Base-by-base conservation (phyloP, 1,140 invertebrate genomes). In the Drosophila quadrilineata region DNA sequence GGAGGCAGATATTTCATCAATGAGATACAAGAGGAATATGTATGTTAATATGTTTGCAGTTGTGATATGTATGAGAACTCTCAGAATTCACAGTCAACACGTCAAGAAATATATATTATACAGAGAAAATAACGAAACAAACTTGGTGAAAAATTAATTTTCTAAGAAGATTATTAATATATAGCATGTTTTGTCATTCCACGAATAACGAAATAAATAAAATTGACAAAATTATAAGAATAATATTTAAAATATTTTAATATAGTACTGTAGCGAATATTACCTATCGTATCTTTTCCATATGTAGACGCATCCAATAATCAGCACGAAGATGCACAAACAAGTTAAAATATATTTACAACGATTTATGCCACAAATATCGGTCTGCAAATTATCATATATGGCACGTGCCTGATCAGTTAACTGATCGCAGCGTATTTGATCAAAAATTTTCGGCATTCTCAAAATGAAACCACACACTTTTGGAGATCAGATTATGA, bases 381-480 rank as follows among this genome's bases (percentile, higher is more conserved):
- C 74, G 31, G 79, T 85, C 33, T 58, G 54, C 17, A 85, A 52
- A 59, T 71, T 70, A 49, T 85, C 60, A 41, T 84, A 85, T 35
- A 46, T 56, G 22, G 36, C 54, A 49, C 75, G 76, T n/a, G 53
- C 43, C 16, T 59, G 48, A 50, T 46, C 57, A 35, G 28, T 40
- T 33, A 84, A 49, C 14, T 77, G 48, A 71, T 77, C 79, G 24
- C 77, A 84, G 36, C 82, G 73, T 73, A 84, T 84, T 9, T 46
- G 29, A 53, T 73, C 70, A 12, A 73, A 77, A 9, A 71, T 41
- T 24, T n/a, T 54, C 36, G 43, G 72, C 75, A 79, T 79, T 43
- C 8, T 16, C 5, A 35, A 35, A 35, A 19, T 2, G 0, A 8
- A n/a, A 59, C n/a, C n/a, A n/a, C n/a, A n/a, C n/a, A n/a, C n/a